Percentiles rank a stretch among this genome's conserved stretches.
Conservation (phyloP, 2,113 vertebrate genomes). For the Coturnix japonica region DNA sequence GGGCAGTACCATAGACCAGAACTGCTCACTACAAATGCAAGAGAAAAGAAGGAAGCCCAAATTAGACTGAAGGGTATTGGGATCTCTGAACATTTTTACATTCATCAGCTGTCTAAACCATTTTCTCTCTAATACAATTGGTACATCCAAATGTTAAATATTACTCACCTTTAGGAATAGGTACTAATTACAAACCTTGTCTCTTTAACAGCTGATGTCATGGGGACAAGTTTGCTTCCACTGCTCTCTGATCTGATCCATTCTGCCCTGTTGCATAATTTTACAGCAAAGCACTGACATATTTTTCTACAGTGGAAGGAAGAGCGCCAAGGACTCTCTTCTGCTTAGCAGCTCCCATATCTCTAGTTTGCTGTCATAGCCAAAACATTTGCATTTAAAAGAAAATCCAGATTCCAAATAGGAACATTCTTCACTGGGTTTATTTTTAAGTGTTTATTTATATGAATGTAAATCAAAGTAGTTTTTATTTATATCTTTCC, state of each 20-base stretch:
- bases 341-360: slow-evolving; percentile 4
- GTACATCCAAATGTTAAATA: not conserved
- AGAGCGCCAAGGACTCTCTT: not conserved
- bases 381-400: slow-evolving; percentile 56
- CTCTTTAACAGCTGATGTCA: not conserved
- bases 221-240: not conserved
- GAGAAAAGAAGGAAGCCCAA: not conserved
- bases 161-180: not conserved
- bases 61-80: not conserved
- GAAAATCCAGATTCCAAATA: slow-evolving; percentile 14
- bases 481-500: slow-evolving; percentile 32
- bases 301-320: not conserved
- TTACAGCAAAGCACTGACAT: not conserved
- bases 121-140: not conserved
- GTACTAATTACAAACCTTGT: not conserved
- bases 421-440: slow-evolving; percentile 4
- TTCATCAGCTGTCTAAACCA: not conserved
- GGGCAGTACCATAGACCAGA: not conserved
- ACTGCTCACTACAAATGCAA: not conserved
- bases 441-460: not conserved
- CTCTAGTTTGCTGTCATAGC: slow-evolving; percentile 4
- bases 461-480: not conserved
- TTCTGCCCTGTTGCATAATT: not conserved
- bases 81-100: not conserved
- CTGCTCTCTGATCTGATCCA: not conserved